Evolutionary conservation across 2,113 vertebrate species (phyloP), one percentile per base, ranked within the genome.

Genomic region (Catharus minimus): DNA sequence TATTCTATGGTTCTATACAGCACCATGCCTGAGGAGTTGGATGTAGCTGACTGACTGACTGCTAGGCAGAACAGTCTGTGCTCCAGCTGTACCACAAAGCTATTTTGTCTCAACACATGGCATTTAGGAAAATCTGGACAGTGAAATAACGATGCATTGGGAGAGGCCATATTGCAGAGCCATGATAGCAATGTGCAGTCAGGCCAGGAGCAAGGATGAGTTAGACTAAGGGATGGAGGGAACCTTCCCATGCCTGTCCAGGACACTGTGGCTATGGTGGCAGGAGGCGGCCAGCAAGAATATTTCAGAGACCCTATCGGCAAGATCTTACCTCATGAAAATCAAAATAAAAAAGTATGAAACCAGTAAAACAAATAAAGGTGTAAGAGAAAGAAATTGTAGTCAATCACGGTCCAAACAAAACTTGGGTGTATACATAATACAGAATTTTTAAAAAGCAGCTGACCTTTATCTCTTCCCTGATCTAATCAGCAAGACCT

Each of bases 251-350:
- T 27, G 11, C n/a, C 36, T 52, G 4, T 56, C 10, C 15, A 46
- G 39, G 55, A 14, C n/a, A 26, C 28, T 58, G 7, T 27, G 17
- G 8, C 4, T 56, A 27, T 4, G 2, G 5, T 56, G 11, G 14
- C 1, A 11, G 28, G 3, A 57, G 2, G 5, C 58, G 19, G 6
- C 3, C 14, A 28, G 20, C 0, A 9, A 50, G 23, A 67, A 38
- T 50, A 66, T 64, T 88, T 91, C 18, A 33, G 49, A 78, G 20
- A 8, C 2, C 64, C 20, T 28, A 50, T 1, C 0, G 13, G 32
- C 11, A 89, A 67, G 50, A 67, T 46, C 77, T 74, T 58, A 46
- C n/a, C 11, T 67, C n/a, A 55, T 50, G 20, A 15, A 82, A 85
- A 4, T 64, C 14, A 60, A 43, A 92, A 82, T 6, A 85, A 36